Percentiles rank a stretch among this genome's conserved stretches.
Conservation (phyloP, 2,797 vertebrate species). For the Spinus pinus region DNA sequence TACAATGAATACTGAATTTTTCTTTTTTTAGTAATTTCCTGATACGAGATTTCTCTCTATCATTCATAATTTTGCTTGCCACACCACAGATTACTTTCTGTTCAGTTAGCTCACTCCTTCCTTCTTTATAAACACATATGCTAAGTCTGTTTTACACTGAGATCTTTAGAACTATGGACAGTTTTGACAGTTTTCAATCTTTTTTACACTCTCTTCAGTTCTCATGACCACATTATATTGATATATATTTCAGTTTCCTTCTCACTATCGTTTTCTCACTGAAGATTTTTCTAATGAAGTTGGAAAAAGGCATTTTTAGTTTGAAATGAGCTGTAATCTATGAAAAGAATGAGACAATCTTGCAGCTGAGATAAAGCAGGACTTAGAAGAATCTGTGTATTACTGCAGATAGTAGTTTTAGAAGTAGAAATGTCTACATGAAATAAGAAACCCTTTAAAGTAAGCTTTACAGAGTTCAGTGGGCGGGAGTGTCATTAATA, state of each 20-base stretch:
- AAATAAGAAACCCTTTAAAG: neutral
- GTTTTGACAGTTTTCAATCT: neutral
- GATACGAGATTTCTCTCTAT: neutral
- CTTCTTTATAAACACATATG: neutral
- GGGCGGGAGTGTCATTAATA: neutral
- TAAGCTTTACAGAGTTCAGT: neutral
- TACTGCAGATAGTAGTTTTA: neutral
- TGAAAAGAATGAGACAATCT: neutral
- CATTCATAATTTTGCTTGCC: neutral
- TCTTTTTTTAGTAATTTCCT: neutral
- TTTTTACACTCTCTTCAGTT: neutral
- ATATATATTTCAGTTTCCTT: neutral
- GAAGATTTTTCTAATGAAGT: neutral
- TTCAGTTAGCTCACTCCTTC: neutral
- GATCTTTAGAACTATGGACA: neutral
- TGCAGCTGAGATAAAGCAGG: neutral
- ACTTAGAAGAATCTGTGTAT: neutral
- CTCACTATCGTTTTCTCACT: neutral
- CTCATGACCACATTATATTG: neutral
- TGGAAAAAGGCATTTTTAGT: neutral
- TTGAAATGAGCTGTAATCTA: neutral
- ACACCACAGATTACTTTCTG: neutral
- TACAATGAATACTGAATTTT: neutral
- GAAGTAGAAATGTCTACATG: neutral
- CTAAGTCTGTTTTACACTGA: neutral